Conservation (phyloP, 2,888 invertebrate genomes). For the Strigamia crassipes region DNA sequence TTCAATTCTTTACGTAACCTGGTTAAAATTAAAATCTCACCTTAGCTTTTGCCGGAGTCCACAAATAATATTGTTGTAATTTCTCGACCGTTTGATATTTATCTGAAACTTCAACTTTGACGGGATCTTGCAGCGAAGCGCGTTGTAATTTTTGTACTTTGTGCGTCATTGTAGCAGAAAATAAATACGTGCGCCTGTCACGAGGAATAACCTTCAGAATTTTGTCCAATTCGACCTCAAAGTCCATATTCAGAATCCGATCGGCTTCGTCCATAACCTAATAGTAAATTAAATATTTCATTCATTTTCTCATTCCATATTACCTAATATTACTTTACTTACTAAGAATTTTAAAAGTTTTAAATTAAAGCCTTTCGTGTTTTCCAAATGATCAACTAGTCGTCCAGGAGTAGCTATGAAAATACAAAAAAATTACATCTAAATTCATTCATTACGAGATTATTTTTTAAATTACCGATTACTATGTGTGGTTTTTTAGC, state of each 20-base stretch:
- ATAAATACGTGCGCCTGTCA: constrained; percentile 88
- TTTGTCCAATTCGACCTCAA: constrained; percentile 96
- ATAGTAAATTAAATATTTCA: not conserved
- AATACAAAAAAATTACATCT: not conserved
- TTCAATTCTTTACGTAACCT: not conserved
- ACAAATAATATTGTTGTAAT: constrained; percentile 90
- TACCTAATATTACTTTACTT: constrained; percentile 55
- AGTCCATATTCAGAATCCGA: constrained; percentile 97
- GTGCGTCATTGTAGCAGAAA: constrained; percentile 99
- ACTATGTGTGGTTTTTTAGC: constrained; percentile 97
- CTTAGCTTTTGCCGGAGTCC: constrained; percentile 95
- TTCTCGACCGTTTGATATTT: constrained; percentile 99
- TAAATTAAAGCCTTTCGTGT: constrained; percentile 95
- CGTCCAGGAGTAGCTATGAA: constrained; percentile 84
- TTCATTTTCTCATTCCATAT: not conserved
- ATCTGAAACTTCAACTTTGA: constrained; percentile 91
- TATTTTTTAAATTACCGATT: constrained; percentile 64
- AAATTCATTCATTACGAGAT: not conserved
- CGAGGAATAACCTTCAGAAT: constrained; percentile 89
- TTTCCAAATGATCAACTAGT: constrained; percentile 93
- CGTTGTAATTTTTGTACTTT: constrained; percentile 94
- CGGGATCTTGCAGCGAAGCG: constrained; percentile 91
- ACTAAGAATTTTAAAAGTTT: constrained; percentile 85
- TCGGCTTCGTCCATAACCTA: constrained; percentile 99
- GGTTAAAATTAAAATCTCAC: constrained; percentile 60